Percentiles rank a stretch among this genome's conserved stretches.
These are phyloP conservation scores for Octopus bimaculoides DNA, from an alignment of 1,140 invertebrate genomes.

Conservation along the genomic window DNA sequence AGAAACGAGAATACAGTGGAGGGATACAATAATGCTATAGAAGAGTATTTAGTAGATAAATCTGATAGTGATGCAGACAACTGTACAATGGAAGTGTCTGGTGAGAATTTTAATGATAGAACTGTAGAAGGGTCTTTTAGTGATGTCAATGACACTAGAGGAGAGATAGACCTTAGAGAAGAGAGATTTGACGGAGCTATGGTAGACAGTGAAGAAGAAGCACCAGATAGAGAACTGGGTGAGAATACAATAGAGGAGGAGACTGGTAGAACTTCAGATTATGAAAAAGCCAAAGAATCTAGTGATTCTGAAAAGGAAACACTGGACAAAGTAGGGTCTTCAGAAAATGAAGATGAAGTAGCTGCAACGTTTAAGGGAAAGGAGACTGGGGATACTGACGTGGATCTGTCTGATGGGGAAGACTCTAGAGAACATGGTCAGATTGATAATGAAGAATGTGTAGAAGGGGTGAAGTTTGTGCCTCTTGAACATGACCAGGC, in stretches of 20 bases:
- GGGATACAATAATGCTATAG: no score
- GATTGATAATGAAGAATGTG: conserved; percentile 15
- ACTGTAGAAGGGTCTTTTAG: no score
- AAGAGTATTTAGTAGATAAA: no score
- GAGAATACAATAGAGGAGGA: neutral
- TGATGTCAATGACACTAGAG: no score
- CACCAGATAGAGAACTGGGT: neutral
- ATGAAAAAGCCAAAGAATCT: conserved; percentile 6
- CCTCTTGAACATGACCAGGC: conserved; percentile 7
- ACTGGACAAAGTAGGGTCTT: neutral
- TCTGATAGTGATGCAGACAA: no score
- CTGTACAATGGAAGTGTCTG: no score
- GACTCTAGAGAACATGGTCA: neutral
- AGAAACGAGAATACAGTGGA: no score
- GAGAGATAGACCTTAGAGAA: neutral
- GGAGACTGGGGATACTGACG: conserved; percentile 21
- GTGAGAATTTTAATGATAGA: no score
- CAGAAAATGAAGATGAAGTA: conserved; percentile 17
- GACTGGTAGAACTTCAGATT: conserved; percentile 19
- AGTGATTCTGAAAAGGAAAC: conserved; percentile 12
- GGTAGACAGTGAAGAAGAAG: conserved; percentile 11
- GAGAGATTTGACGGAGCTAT: neutral
- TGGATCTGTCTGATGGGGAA: conserved; percentile 19
- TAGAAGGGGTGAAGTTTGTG: conserved; percentile 1
- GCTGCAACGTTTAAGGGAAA: conserved; percentile 17